Evolutionary conservation across 1,140 invertebrate species (phyloP), one percentile per base, ranked within the genome.

Genomic region (Phthorimaea operculella): DNA sequence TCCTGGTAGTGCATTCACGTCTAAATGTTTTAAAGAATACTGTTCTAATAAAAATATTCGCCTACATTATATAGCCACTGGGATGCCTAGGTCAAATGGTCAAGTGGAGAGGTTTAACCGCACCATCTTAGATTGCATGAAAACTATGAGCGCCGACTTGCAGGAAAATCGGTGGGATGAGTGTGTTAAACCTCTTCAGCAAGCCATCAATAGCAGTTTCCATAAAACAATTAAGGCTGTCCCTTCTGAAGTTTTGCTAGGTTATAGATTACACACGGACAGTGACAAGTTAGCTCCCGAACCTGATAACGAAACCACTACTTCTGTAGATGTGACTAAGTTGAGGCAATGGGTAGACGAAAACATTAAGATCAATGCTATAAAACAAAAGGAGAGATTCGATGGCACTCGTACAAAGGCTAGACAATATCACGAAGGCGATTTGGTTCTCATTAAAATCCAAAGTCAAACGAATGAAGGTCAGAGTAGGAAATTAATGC

Each of bases 1-100:
- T 52, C 34, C 55, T 5, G 50, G 50, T 14, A n/a, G 17, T 18
- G 39, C 33, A n/a, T 57, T 57, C 44, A 57, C 48, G 6, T 44
- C 50, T 16, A 8, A 15, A 21, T n/a, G n/a, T 21, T 45, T 52
- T 15, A 52, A 34, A 44, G 11, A 57, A 33, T 51, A 57, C 42
- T 57, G 48, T 45, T 16, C n/a, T 1, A 49, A 50, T 12, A 50
- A 42, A 15, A 36, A 56, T 12, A 56, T 56, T 14, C 45, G 48
- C 12, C 34, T 56, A 18, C 54, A 39, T 33, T 39, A n/a, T 36
- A 16, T 50, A 14, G 33, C 47, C 1, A 51, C 54, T 6, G 54
- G 47, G 12, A 56, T 56, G 54, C 51, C 51, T 28, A 28, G 21
- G 21, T 28, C 21, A 28, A 28, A 28, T 28, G 21, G 21, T 4